phyloP scores from a whole-genome alignment of 2,797 vertebrate species.

The Siniperca undulata region DNA sequence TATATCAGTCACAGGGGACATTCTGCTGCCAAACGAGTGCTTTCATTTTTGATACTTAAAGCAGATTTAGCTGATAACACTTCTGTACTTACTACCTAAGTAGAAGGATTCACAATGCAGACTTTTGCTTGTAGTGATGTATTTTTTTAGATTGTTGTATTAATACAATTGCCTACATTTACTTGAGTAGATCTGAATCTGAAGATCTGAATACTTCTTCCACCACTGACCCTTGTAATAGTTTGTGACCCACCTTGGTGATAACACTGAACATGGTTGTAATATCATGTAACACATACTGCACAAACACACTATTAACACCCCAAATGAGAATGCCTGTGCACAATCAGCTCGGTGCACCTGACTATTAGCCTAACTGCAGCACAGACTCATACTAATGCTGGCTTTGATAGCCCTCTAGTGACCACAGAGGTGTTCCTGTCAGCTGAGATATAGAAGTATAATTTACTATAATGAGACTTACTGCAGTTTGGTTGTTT shows the following conservation, averaged over 20 bases:
- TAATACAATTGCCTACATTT: neutral
- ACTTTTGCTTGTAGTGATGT: neutral
- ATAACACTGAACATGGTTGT: conserved; percentile 43
- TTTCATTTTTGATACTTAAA: neutral
- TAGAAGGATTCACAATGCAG: neutral
- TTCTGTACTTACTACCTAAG: neutral
- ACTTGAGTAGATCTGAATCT: too few species aligned
- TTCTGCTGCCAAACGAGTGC: neutral
- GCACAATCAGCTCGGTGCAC: conserved; percentile 50
- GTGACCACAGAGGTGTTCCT: conserved; percentile 71
- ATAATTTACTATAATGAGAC: conserved; percentile 65
- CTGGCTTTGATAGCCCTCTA: conserved; percentile 78
- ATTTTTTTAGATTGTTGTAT: neutral
- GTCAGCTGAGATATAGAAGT: conserved; percentile 52
- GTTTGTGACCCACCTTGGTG: conserved; percentile 41
- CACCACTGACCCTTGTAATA: neutral
- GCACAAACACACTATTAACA: conserved; percentile 48
- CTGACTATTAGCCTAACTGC: conserved; percentile 60
- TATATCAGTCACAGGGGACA: neutral
- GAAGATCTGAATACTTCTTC: neutral
- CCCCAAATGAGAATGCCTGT: conserved; percentile 57
- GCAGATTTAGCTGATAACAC: neutral
- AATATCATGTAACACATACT: conserved; percentile 50
- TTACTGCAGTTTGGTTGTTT: conserved; percentile 41
- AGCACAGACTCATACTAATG: conserved; percentile 17